Evolutionary conservation across 2,888 invertebrate species (phyloP).

Genomic region (Drosophila affinis): DNA sequence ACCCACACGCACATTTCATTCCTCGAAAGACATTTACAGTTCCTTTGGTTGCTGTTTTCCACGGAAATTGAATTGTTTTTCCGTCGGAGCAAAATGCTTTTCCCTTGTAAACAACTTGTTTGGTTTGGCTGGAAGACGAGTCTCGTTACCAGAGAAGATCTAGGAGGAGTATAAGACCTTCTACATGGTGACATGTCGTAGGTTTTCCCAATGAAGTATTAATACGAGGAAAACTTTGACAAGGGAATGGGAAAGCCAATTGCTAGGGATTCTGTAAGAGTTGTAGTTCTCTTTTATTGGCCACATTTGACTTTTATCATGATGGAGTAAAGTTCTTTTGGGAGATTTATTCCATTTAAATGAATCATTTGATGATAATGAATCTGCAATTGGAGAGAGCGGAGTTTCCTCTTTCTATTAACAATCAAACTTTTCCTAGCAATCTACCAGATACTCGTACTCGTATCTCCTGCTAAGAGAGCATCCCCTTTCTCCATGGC

Average conservation of each 20-base stretch:
- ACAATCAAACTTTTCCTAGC: neutral
- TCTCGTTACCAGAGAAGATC: neutral
- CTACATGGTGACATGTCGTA: slow-evolving; percentile 38
- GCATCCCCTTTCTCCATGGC: neutral
- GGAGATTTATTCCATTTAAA: neutral
- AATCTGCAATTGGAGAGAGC: neutral
- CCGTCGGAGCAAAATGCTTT: slow-evolving; percentile 25
- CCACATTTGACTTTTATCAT: slow-evolving; percentile 45
- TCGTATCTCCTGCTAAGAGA: neutral
- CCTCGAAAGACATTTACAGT: slow-evolving; percentile 62
- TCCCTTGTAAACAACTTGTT: slow-evolving; percentile 69
- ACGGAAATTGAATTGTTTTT: slow-evolving; percentile 74
- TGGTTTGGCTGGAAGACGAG: neutral
- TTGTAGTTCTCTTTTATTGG: slow-evolving; percentile 30
- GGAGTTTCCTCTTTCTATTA: neutral
- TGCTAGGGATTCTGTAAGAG: neutral
- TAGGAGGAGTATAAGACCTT: neutral
- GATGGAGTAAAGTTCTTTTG: slow-evolving; percentile 7
- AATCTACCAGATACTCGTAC: no score
- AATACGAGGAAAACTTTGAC: slow-evolving; percentile 60
- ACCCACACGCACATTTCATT: slow-evolving; percentile 43
- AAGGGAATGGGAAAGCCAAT: neutral
- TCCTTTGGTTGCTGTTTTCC: slow-evolving; percentile 42
- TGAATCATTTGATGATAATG: slow-evolving; percentile 27
- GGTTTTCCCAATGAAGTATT: slow-evolving; percentile 70